These are phyloP conservation scores for Psittacula derbiana DNA, from an alignment of 2,797 vertebrate genomes.

Conservation along the genomic window DNA sequence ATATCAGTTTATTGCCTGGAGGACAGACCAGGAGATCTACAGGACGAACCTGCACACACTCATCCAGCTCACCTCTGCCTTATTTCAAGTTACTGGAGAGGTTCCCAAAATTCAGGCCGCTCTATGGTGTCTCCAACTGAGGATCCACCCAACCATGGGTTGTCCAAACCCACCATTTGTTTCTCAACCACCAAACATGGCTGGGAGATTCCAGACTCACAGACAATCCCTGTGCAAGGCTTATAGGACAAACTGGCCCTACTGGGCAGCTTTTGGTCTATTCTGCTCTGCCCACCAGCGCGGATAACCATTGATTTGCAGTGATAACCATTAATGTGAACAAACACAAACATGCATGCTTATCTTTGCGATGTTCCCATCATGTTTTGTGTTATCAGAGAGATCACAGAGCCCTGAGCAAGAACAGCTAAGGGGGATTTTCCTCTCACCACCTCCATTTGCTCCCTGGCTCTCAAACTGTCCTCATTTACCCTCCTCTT, in stretches of 20 bases:
- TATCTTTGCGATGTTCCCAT: background rate
- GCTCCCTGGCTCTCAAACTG: background rate
- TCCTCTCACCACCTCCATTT: background rate
- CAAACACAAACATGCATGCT: accelerated
- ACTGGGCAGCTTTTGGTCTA: background rate
- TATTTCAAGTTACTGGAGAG: background rate
- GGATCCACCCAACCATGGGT: background rate
- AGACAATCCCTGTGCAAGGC: background rate
- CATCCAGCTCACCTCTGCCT: background rate
- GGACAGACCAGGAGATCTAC: background rate
- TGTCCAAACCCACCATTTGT: background rate
- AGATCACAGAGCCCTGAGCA: background rate
- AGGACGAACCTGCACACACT: background rate
- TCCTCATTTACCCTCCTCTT: background rate
- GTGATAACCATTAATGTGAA: background rate
- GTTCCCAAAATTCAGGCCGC: background rate
- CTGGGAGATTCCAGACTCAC: accelerated
- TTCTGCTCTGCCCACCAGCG: background rate
- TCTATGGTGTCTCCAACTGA: background rate
- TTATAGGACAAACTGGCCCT: background rate
- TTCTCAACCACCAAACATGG: background rate
- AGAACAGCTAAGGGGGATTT: background rate
- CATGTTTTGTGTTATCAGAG: accelerated
- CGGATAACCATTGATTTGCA: background rate
- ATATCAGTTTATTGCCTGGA: background rate